Evolutionary conservation across 2,888 invertebrate species (phyloP), one percentile per base, ranked within the genome.

Genomic region (Dilophus febrilis): DNA sequence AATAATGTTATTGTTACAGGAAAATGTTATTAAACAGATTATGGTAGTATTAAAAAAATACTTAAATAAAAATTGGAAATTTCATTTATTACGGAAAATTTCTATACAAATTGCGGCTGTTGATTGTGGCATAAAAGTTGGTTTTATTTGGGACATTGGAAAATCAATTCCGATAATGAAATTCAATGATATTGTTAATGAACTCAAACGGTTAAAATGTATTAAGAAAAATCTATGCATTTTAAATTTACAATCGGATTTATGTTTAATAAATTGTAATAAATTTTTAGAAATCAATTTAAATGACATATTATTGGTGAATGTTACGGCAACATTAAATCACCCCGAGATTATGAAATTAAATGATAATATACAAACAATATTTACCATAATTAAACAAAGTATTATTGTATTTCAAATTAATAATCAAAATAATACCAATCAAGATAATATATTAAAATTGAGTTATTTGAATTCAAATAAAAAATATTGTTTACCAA

Each of bases 401-500:
- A n/a, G n/a, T n/a, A n/a, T n/a, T n/a, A n/a, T n/a, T n/a, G n/a
- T n/a, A n/a, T n/a, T n/a, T n/a, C n/a, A n/a, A n/a, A n/a, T n/a
- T n/a, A n/a, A n/a, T n/a, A n/a, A n/a, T n/a, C n/a, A n/a, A n/a
- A n/a, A n/a, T n/a, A n/a, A n/a, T n/a, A n/a, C n/a, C n/a, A n/a
- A n/a, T n/a, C n/a, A n/a, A n/a, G n/a, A n/a, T n/a, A n/a, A n/a
- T n/a, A n/a, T n/a, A n/a, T n/a, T n/a, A n/a, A n/a, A n/a, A n/a
- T n/a, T n/a, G n/a, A n/a, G n/a, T n/a, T n/a, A n/a, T n/a, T n/a
- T n/a, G n/a, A n/a, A n/a, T n/a, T n/a, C n/a, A n/a, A n/a, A n/a
- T n/a, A n/a, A n/a, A n/a, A n/a, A 45, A 28, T 53, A 51, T 48
- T 55, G 53, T 47, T 39, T 54, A 26, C 51, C 58, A 12, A 50